Percentiles rank a stretch among this genome's conserved stretches.
Evolutionary conservation across 2,888 invertebrate genomes (phyloP).

Genomic region (Dynastes hyllus): DNA sequence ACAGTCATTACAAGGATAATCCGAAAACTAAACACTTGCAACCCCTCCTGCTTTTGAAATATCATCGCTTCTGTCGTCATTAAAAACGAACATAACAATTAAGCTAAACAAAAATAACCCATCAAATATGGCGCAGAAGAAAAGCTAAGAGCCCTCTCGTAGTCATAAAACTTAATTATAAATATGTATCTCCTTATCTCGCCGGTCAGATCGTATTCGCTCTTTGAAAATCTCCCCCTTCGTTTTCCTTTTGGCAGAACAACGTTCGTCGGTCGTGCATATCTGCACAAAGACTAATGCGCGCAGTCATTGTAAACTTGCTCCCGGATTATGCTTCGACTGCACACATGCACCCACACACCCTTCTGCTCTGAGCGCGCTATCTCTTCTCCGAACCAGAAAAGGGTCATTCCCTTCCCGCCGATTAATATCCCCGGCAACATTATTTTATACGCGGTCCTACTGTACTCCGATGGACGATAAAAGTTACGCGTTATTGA

Average conservation of each 20-base stretch:
- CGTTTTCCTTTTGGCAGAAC: background rate
- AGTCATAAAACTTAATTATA: constrained; percentile 44
- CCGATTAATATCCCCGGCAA: constrained; percentile 47
- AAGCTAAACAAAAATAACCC: constrained; percentile 28
- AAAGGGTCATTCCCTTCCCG: constrained; percentile 48
- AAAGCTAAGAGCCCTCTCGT: constrained; percentile 7
- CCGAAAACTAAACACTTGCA: too few species aligned
- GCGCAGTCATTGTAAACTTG: constrained; percentile 26
- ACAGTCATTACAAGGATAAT: too few species aligned
- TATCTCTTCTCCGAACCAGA: constrained; percentile 32
- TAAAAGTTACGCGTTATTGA: constrained; percentile 53
- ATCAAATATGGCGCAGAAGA: constrained; percentile 5
- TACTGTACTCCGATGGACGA: constrained; percentile 50
- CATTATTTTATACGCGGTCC: constrained; percentile 50
- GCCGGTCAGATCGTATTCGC: constrained; percentile 10
- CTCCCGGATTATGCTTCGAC: background rate
- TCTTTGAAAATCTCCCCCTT: constrained; percentile 10
- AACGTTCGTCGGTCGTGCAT: background rate
- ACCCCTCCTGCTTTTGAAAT: background rate
- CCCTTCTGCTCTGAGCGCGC: constrained; percentile 18
- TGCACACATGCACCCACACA: too few species aligned
- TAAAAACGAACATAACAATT: constrained; percentile 23
- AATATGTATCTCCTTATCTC: constrained; percentile 37
- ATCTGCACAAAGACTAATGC: constrained; percentile 27
- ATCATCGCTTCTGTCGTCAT: constrained; percentile 1